Evolutionary conservation across 2,888 invertebrate genomes (phyloP).

Genomic region (Aphrophora alni): DNA sequence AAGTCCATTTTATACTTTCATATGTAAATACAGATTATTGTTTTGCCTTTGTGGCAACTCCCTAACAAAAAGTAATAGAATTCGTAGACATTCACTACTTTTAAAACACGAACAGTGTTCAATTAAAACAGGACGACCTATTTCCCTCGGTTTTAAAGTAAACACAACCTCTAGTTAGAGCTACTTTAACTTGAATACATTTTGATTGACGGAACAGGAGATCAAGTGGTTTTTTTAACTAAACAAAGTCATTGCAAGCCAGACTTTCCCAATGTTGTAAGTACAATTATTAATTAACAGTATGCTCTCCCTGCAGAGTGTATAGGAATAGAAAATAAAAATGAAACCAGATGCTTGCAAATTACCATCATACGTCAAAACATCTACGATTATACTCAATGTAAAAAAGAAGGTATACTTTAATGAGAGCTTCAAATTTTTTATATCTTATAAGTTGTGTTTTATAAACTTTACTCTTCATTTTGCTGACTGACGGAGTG

Average conservation of each 20-base stretch:
- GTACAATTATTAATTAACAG: slow-evolving; percentile 5
- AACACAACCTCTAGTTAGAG: slow-evolving; percentile 10
- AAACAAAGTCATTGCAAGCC: background rate
- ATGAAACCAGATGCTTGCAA: background rate
- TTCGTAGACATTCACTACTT: too few relatives aligned
- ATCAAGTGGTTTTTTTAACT: background rate
- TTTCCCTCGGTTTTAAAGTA: too few relatives aligned
- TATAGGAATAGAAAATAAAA: slow-evolving; percentile 2
- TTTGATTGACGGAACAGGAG: slow-evolving; percentile 13
- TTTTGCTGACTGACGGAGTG: too few relatives aligned
- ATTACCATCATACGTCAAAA: background rate
- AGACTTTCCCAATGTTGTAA: background rate
- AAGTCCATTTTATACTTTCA: too few relatives aligned
- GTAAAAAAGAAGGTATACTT: too few relatives aligned
- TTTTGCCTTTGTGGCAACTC: too few relatives aligned
- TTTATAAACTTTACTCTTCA: too few relatives aligned
- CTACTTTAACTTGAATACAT: slow-evolving; percentile 4
- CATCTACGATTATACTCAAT: too few relatives aligned
- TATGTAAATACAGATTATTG: too few relatives aligned
- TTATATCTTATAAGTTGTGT: too few relatives aligned
- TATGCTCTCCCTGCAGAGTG: background rate
- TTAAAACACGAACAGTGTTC: slow-evolving; percentile 3
- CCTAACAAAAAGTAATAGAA: too few relatives aligned
- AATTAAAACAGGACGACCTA: slow-evolving; percentile 17
- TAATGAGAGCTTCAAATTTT: too few relatives aligned